Evolutionary conservation across 2,797 vertebrate genomes (phyloP).

Genomic region (Craterocephalus amniculus): DNA sequence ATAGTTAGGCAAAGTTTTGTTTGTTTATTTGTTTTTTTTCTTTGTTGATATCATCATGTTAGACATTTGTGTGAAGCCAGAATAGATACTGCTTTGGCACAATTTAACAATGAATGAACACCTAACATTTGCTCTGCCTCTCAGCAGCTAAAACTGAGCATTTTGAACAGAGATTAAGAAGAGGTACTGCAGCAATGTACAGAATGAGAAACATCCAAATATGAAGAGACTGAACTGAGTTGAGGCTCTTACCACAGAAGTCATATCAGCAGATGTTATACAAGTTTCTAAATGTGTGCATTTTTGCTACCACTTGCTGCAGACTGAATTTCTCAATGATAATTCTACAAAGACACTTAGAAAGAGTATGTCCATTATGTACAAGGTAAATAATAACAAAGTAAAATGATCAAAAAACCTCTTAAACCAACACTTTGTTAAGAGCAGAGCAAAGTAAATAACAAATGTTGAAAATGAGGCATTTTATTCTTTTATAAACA

Average conservation of each 20-base stretch:
- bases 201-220: constrained; percentile 19
- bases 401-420: too few species aligned
- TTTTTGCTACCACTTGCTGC: constrained; percentile 14
- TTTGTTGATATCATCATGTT: background rate
- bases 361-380: too few species aligned
- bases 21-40: background rate
- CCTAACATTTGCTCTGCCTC: background rate
- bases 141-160: background rate
- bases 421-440: too few species aligned
- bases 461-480: too few species aligned
- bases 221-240: background rate
- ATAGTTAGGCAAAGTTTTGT: background rate
- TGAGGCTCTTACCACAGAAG: background rate
- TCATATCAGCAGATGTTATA: background rate
- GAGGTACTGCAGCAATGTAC: background rate
- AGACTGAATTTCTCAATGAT: constrained; percentile 32
- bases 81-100: background rate
- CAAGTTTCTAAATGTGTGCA: background rate
- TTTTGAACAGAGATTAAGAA: background rate
- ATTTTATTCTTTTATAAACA: too few species aligned
- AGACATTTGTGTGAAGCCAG: background rate
- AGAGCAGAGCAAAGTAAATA: too few species aligned
- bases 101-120: background rate
- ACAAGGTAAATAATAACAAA: too few species aligned
- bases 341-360: constrained; percentile 18